Base-by-base conservation (phyloP, 1,140 invertebrate genomes). In the Dendroctonus ponderosae region DNA sequence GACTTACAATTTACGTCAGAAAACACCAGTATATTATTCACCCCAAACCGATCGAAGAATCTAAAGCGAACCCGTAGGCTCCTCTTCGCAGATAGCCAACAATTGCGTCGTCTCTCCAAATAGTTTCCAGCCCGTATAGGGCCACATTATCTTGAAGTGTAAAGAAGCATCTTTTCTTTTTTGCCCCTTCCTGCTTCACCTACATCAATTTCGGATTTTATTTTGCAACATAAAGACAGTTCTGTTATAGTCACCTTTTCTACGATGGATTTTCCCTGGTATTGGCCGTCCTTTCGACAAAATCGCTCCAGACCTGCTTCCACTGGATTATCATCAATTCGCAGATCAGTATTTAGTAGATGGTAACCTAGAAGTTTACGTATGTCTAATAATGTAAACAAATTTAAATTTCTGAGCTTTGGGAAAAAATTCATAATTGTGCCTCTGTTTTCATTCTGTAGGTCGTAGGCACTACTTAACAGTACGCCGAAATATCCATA, bases 281-380 rank as follows among this genome's bases (percentile, higher is more conserved):
- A 96, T 8, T 88, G 83, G 2, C 86, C 89, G 38, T 85, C 81
- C 65, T 86, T 87, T 70, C 92, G 83, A 76, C 93, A 95, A 1
- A 89, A 85, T 70, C 89, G 89, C 9, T 79, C 86, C 43, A 96
- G 81, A 46, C 88, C 89, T 0, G 91, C 90, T 81, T 96, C 93
- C 2, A 95, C 76, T 0, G 93, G 93, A 68, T 89, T 93, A 74
- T 96, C 92, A 75, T 93, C 90, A 4, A 86, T 79, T 66, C 92
- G 84, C 7, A 94, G 75, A 80, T 96, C 93, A 11, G 82, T 80
- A 73, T 93, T 90, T 91, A 92, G 94, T 56, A 94, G 82, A 72
- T 92, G 89, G 76, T 91, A 92, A 50, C 92, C 90, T 91, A 66
- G 43, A 76, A 26, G 26, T 26, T 26, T 26, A 26, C 26, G 26